Base-by-base conservation (phyloP, 1,140 invertebrate genomes). In the Bombus balteatus region DNA sequence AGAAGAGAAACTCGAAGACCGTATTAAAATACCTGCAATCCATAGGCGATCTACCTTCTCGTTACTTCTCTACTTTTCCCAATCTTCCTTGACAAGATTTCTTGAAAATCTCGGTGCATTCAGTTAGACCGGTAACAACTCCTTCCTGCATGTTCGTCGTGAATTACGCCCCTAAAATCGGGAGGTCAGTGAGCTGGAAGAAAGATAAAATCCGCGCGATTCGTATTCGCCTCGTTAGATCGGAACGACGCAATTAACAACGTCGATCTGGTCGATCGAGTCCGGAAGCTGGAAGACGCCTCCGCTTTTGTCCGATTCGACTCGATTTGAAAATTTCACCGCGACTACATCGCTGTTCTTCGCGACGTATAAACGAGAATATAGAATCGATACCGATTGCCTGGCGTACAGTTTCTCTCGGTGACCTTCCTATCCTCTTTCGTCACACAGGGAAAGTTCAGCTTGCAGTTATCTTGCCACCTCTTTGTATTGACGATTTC, bases 151-250 rank as follows among this genome's bases (percentile, higher is more conserved):
- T 25, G 8, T 43, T 22, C 47, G 18, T 53, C 18, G 18, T 70
- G 47, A 5, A 22, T 53, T 59, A n/a, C 53, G 59, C 1, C 25
- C 39, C 34, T 62, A 53, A 73, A 80, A 81, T 89, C 41, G 66
- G 43, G 34, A 2, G 34, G 28, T 39, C 78, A 78, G 65, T 18
- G 62, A 76, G 28, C n/a, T 74, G 43, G 83, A 68, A 89, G 12
- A 37, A 62, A 79, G 57, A 76, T 81, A 77, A 77, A 88, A 88
- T 53, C 32, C 43, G n/a, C 66, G 8, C 53, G 41, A 41, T 28
- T 65, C 65, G 28, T n/a, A 70, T 47, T 39, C 70, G 82, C 34
- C 78, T 78, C 77, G 77, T 88, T 89, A 85, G 74, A 65, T 88
- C 78, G 43, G 78, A 84, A 66, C 76, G 83, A 80, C 39, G 77